phyloP scores from a whole-genome alignment of 2,888 invertebrate species.

The Metacarcinus magister region DNA sequence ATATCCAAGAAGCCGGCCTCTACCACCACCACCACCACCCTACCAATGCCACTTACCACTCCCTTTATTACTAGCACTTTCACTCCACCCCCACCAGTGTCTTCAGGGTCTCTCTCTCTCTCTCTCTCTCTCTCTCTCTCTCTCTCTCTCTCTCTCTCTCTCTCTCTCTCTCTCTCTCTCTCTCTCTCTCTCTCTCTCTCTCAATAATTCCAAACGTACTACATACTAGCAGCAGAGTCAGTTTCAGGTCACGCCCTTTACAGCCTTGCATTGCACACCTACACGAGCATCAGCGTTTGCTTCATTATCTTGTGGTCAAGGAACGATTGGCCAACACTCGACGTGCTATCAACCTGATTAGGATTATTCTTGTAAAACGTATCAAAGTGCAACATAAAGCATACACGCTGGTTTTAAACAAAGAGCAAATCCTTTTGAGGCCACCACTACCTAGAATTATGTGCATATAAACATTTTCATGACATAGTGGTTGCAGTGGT shows the following conservation, averaged over 20 bases:
- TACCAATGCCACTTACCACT: background rate
- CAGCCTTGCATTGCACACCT: background rate
- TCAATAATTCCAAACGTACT: background rate
- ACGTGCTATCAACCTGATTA: background rate
- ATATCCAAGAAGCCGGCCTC: background rate
- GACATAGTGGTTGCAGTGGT: background rate
- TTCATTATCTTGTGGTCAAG: background rate
- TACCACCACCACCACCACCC: background rate
- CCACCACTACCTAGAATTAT: background rate
- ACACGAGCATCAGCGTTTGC: background rate
- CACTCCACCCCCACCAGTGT: background rate
- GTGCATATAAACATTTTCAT: background rate
- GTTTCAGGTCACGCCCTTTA: background rate
- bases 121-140: slow-evolving; percentile 37
- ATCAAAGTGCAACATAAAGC: background rate
- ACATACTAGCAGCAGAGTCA: background rate
- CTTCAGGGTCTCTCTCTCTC: background rate
- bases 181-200: background rate
- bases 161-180: background rate
- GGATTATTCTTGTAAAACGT: background rate
- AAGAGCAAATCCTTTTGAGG: background rate
- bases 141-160: no score
- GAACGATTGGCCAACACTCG: background rate
- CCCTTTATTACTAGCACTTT: slow-evolving; percentile 5
- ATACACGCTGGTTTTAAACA: background rate